Evolutionary conservation across 2,888 invertebrate genomes (phyloP).

Genomic region (Mythimna impura): DNA sequence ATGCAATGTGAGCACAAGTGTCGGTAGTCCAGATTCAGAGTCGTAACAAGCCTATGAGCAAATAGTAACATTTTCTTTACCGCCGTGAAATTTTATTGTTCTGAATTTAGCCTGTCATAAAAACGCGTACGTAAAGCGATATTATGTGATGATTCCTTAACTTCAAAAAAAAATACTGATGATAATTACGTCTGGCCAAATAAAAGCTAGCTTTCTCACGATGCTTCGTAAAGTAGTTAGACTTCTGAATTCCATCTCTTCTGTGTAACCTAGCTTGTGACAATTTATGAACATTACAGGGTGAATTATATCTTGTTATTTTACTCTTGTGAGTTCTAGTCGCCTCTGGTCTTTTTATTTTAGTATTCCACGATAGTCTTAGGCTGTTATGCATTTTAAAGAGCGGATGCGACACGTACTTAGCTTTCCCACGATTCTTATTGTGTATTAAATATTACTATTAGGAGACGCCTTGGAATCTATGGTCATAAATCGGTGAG

Average conservation of each 20-base stretch:
- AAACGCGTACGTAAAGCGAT: too few species aligned
- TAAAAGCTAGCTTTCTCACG: neutral
- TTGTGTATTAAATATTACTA: slow-evolving; percentile 56
- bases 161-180: too few species aligned
- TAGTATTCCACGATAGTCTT: slow-evolving; percentile 44
- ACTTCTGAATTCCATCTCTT: slow-evolving; percentile 8
- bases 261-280: neutral
- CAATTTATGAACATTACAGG: slow-evolving; percentile 46
- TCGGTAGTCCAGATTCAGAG: too few species aligned
- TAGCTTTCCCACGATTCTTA: slow-evolving; percentile 51
- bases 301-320: slow-evolving; percentile 48
- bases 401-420: slow-evolving; percentile 50
- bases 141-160: too few species aligned
- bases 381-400: slow-evolving; percentile 54
- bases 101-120: too few species aligned
- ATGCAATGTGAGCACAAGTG: too few species aligned
- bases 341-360: slow-evolving; percentile 54
- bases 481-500: slow-evolving; percentile 15
- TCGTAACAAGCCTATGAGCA: too few species aligned
- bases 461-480: slow-evolving; percentile 41
- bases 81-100: too few species aligned
- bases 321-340: slow-evolving; percentile 45
- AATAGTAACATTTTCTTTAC: too few species aligned
- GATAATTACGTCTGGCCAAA: too few species aligned
- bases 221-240: neutral